phyloP scores from a whole-genome alignment of 2,888 invertebrate genomes.

The Dinocampus coccinellae region DNA sequence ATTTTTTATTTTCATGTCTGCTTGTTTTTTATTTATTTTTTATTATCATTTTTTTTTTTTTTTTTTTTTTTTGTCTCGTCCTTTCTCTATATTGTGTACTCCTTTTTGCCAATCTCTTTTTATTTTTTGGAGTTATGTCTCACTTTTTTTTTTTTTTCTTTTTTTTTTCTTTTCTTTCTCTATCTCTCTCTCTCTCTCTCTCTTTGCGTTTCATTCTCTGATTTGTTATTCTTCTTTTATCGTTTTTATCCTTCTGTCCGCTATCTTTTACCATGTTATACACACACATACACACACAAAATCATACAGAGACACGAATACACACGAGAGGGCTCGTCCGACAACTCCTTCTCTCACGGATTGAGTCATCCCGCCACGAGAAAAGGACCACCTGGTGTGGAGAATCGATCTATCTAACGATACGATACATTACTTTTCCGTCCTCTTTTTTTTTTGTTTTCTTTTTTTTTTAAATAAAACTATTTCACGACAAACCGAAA shows the following conservation, averaged over 20 bases:
- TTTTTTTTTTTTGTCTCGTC: too few species aligned
- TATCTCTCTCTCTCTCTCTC: neutral
- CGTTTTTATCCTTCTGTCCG: constrained; percentile 16
- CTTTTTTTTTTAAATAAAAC: constrained; percentile 27
- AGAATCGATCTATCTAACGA: constrained; percentile 62
- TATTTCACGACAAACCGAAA: too few species aligned
- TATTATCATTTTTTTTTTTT: too few species aligned
- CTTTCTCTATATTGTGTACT: too few species aligned
- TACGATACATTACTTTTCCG: constrained; percentile 52
- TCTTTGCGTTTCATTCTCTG: constrained; percentile 30
- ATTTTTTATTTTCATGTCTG: constrained; percentile 12
- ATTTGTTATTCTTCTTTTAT: constrained; percentile 25
- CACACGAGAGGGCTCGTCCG: constrained; percentile 50
- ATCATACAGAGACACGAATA: too few species aligned
- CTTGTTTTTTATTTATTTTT: too few species aligned
- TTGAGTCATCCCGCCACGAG: constrained; percentile 66
- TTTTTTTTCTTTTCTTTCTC: constrained; percentile 34
- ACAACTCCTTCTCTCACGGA: constrained; percentile 65
- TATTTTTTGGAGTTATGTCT: too few species aligned
- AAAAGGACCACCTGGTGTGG: constrained; percentile 67
- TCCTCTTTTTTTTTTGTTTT: constrained; percentile 34
- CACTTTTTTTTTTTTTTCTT: too few species aligned
- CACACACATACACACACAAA: too few species aligned
- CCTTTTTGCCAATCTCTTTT: too few species aligned
- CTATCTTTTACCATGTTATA: too few species aligned